Conservation (phyloP, 1,140 invertebrate species). For the Pomacea maculata region DNA sequence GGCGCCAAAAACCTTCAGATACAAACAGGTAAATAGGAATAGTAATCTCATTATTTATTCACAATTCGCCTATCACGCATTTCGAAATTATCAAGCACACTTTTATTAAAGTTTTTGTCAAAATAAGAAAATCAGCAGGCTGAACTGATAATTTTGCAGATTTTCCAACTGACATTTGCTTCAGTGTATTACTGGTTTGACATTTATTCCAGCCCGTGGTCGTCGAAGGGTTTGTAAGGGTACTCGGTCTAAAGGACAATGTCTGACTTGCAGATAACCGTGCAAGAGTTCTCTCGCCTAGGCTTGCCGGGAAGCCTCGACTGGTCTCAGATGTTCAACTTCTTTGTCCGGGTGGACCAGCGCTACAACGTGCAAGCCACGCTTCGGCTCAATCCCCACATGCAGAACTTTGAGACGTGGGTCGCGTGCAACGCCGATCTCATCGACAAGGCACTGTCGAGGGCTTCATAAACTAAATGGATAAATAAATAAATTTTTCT, state of each 20-base stretch:
- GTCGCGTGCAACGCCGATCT: conserved; percentile 31
- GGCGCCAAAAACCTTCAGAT: conserved; percentile 43
- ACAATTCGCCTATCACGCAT: background rate
- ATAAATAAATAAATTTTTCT: too few relatives aligned
- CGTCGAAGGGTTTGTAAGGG: too few relatives aligned
- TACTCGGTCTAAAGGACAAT: background rate
- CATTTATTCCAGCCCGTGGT: too few relatives aligned
- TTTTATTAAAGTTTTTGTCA: background rate
- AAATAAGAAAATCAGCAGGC: background rate
- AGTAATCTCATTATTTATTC: too few relatives aligned
- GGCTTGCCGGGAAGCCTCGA: conserved; percentile 39
- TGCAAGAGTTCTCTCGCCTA: conserved; percentile 34
- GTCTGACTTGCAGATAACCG: conserved; percentile 38
- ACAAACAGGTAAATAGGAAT: conserved; percentile 45
- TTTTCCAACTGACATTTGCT: too few relatives aligned
- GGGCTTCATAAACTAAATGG: too few relatives aligned
- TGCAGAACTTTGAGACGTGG: conserved; percentile 47
- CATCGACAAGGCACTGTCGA: conserved; percentile 22
- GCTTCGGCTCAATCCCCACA: conserved; percentile 28
- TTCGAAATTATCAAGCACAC: background rate
- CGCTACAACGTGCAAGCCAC: conserved; percentile 41
- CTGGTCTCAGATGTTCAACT: conserved; percentile 55
- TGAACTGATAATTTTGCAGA: background rate
- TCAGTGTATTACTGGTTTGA: background rate
- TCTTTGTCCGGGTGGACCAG: conserved; percentile 48